Percentiles rank a stretch among this genome's conserved stretches.
These are phyloP conservation scores for Isaurus tuberculatus DNA, from an alignment of 92 coral and sea anemone species.

Conservation along the genomic window DNA sequence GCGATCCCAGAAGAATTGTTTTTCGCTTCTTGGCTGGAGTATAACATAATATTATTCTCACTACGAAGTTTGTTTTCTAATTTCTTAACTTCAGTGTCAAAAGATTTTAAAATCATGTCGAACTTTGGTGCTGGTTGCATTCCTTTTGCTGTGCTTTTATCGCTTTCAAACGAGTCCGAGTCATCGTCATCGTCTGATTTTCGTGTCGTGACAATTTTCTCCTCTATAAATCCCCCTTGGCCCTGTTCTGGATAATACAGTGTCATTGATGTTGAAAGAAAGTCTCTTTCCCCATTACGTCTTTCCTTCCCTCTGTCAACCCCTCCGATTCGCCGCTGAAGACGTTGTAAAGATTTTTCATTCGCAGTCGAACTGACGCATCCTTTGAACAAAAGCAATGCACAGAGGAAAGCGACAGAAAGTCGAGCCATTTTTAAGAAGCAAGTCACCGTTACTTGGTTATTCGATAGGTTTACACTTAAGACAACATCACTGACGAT, in stretches of 20 bases:
- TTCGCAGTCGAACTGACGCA: not conserved
- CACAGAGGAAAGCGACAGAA: not conserved
- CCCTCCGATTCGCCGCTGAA: constrained; percentile 9
- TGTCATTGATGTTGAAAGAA: constrained; percentile 33
- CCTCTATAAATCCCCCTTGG: constrained; percentile 9
- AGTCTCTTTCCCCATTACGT: not conserved
- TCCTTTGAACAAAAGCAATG: not conserved
- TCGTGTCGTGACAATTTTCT: not conserved
- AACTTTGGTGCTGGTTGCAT: constrained; percentile 7
- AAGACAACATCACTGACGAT: not conserved
- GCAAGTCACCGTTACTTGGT: not conserved
- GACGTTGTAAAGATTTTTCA: constrained; percentile 8
- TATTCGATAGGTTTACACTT: not conserved
- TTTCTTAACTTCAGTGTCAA: constrained; percentile 27
- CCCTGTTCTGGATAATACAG: not conserved
- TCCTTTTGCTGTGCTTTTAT: constrained; percentile 31
- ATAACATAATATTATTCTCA: not conserved
- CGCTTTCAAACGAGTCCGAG: constrained; percentile 17
- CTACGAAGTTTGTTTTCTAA: not conserved
- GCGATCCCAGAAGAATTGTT: not conserved
- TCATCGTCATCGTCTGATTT: constrained; percentile 49
- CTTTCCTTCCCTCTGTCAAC: not conserved
- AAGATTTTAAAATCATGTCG: not conserved
- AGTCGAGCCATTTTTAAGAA: constrained; percentile 2
- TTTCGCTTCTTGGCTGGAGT: not conserved